Base-by-base conservation (phyloP, 2,113 vertebrate species). In the Calyptommatus sinebrachiatus region DNA sequence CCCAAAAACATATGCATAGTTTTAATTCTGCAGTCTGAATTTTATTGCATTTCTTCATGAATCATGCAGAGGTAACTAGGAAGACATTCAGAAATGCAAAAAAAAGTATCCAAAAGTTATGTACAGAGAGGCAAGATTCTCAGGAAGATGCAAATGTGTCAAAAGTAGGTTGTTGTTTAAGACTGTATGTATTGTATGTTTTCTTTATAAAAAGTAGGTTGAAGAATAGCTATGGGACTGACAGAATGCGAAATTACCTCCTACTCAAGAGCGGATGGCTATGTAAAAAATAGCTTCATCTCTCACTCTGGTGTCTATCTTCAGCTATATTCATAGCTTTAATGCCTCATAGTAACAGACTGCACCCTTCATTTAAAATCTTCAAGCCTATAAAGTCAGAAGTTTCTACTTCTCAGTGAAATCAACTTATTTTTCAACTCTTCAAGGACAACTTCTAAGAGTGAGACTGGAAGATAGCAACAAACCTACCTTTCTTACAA, bases 241-340 rank as follows among this genome's bases (percentile, higher is more conserved):
- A 12, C 14, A 57, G 53, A 57, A 18, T 57, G 16, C 14, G 18
- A 57, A 57, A 73, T 11, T 57, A 73, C 35, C 1, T 81, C 84
- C 84, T 21, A 75, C 86, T 85, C 71, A 82, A 57, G 22, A 85
- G 81, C 70, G 24, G 77, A 84, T 20, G 31, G 41, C 14, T 18
- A 0, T 53, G 83, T 22, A 73, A 50, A 69, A 63, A 67, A 71
- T 45, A 69, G 6, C 50, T 70, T 78, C 14, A 1, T 18, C 66
- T 2, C 0, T 41, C 0, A 0, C 24, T 8, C 50, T n/a, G 57
- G 10, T 4, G 1, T 0, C 20, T 31, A 76, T 0, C 1, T 22
- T 71, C 73, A 28, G 20, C 65, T 83, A 16, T 24, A 31, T 4
- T 21, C 60, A 48, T 71, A 16, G 5, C 12, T 70, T 76, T 57